Base-by-base conservation (phyloP, 1,140 invertebrate species). In the Theocolax elegans region DNA sequence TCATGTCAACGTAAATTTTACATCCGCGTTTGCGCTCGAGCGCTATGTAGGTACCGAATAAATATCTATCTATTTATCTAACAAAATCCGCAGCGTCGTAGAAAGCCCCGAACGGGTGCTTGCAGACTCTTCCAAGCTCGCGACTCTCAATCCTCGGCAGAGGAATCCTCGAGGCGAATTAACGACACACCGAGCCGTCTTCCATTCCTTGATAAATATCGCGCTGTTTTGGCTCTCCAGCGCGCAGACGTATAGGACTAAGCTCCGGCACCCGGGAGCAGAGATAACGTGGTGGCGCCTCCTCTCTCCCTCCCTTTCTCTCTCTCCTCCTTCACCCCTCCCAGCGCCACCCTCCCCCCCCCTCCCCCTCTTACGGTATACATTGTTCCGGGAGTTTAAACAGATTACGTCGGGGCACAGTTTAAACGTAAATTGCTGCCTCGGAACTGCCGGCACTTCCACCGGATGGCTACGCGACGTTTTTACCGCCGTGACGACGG, bases 341-440 rank as follows among this genome's bases (percentile, higher is more conserved):
- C 31, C 31, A 35, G 10, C 31, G 4, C 40, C 21, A 13, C 23
- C 23, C 72, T 35, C 40, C 21, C 23, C 23, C 23, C 72, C 72
- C 72, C 76, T 70, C 71, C 71, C 72, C 25, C 53, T 8, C n/a
- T 3, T 73, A 75, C 71, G 58, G 69, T 73, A 67, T 77, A 81
- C 80, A 81, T 81, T 83, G 80, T 84, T 83, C 77, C 60, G 72
- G 72, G 76, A 84, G 80, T 82, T 82, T 83, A 83, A 84, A 82
- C 81, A 82, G 82, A 83, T 83, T 84, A 84, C 76, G 74, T 49
- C 60, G 69, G 67, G 72, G 21, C 49, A 76, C 75, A 82, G 81
- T 81, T 83, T 80, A 79, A 83, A 82, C 79, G 81, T 79, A 82
- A 82, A 83, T 83, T 80, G 79, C 79, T 74, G 73, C 69, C 77